phyloP scores from a whole-genome alignment of 2,113 vertebrate genomes.

The Mohoua ochrocephala region DNA sequence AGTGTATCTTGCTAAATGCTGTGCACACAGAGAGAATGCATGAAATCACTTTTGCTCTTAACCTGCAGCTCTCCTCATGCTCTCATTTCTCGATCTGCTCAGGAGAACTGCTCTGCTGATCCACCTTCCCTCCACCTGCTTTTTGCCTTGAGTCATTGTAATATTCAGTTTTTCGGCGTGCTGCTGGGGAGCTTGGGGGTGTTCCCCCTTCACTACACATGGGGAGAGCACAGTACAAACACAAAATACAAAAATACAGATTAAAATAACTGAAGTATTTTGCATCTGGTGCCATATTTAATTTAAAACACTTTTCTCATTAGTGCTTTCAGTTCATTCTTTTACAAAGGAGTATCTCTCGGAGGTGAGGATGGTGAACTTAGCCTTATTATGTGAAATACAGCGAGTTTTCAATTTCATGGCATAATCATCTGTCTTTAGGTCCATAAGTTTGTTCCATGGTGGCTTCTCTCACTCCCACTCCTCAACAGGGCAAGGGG shows the following conservation, averaged over 20 bases:
- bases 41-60: neutral
- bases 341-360: neutral
- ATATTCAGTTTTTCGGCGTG: fast-evolving
- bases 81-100: neutral
- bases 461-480: neutral
- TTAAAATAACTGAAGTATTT: neutral
- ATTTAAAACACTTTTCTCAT: neutral
- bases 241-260: neutral
- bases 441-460: too few relatives aligned
- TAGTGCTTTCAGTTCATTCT: neutral
- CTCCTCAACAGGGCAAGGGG: neutral
- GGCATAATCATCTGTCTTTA: neutral
- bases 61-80: neutral
- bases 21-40: neutral
- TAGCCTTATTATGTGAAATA: neutral
- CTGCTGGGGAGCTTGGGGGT: neutral
- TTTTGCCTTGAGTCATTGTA: neutral
- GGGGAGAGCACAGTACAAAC: neutral
- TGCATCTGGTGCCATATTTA: neutral
- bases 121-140: neutral
- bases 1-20: neutral
- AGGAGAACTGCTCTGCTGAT: neutral
- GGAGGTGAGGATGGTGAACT: neutral
- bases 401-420: neutral
- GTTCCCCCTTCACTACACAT: neutral